These are phyloP conservation scores for Osmoderma eremita DNA, from an alignment of 2,888 invertebrate genomes.

Conservation along the genomic window DNA sequence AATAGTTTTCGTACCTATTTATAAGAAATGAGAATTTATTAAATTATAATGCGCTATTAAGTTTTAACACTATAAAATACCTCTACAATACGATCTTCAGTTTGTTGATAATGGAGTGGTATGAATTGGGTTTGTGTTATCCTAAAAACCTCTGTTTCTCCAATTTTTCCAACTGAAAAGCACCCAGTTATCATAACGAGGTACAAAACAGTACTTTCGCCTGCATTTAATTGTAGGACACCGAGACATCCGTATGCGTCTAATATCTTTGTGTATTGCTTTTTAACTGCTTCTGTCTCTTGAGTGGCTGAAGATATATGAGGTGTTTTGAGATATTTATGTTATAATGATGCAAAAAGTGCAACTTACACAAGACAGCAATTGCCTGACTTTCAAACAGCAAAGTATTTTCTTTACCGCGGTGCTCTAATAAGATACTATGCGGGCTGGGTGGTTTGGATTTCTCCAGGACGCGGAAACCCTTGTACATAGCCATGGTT, in stretches of 20 bases:
- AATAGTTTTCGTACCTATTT: constrained; percentile 79
- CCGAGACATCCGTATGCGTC: constrained; percentile 98
- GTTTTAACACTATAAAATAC: constrained; percentile 55
- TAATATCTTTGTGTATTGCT: constrained; percentile 87
- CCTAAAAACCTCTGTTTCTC: constrained; percentile 93
- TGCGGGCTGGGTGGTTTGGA: constrained; percentile 86
- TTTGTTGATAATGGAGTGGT: constrained; percentile 80
- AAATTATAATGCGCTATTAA: background rate
- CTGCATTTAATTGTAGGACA: constrained; percentile 87
- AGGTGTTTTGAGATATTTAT: background rate
- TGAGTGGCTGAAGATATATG: constrained; percentile 69
- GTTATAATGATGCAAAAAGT: too few species aligned
- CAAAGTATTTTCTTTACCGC: constrained; percentile 85
- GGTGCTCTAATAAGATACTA: constrained; percentile 89
- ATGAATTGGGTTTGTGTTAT: constrained; percentile 93
- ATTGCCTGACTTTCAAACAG: constrained; percentile 94
- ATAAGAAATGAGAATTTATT: background rate
- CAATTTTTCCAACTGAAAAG: constrained; percentile 95
- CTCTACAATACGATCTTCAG: constrained; percentile 71
- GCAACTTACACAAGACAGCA: constrained; percentile 82
- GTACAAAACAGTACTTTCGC: constrained; percentile 85
- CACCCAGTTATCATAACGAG: constrained; percentile 95
- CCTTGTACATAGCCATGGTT: constrained; percentile 92
- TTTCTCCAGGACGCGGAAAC: constrained; percentile 90
- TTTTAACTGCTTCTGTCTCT: constrained; percentile 90